Evolutionary conservation across 2,888 invertebrate species (phyloP).

Genomic region (Rhyacophila evoluta): DNA sequence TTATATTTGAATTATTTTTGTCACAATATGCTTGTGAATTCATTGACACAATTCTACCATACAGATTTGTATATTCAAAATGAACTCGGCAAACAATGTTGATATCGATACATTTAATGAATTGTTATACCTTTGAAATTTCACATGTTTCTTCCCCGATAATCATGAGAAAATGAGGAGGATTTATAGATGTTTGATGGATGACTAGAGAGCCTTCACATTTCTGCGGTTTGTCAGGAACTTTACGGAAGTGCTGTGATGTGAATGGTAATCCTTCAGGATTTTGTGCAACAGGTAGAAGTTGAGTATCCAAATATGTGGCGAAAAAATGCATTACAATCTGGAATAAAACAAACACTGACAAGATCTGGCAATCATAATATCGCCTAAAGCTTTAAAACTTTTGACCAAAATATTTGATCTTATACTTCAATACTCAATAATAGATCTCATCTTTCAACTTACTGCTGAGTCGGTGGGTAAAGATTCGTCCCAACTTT

Average conservation of each 20-base stretch:
- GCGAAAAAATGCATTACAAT: conserved; percentile 87
- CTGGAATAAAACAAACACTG: conserved; percentile 64
- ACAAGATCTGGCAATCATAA: no score
- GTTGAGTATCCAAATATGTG: conserved; percentile 87
- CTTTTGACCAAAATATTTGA: no score
- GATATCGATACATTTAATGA: no score
- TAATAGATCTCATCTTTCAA: no score
- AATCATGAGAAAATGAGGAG: conserved; percentile 79
- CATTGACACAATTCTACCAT: no score
- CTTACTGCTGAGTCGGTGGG: conserved; percentile 89
- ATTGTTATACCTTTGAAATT: conserved; percentile 74
- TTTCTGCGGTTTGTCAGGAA: conserved; percentile 64
- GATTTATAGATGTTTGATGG: conserved; percentile 73
- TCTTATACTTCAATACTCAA: no score
- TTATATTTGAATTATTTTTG: no score
- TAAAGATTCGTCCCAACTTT: conserved; percentile 84
- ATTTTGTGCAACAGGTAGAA: conserved; percentile 67
- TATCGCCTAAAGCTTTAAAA: no score
- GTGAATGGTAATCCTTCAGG: conserved; percentile 59
- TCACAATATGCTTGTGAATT: no score
- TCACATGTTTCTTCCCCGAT: conserved; percentile 76
- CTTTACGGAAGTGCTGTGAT: conserved; percentile 62
- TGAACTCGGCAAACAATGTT: no score
- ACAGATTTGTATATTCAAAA: no score
- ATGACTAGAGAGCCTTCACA: conserved; percentile 71